Conservation (phyloP, 2,888 invertebrate species). For the Allophyes oxyacanthae region DNA sequence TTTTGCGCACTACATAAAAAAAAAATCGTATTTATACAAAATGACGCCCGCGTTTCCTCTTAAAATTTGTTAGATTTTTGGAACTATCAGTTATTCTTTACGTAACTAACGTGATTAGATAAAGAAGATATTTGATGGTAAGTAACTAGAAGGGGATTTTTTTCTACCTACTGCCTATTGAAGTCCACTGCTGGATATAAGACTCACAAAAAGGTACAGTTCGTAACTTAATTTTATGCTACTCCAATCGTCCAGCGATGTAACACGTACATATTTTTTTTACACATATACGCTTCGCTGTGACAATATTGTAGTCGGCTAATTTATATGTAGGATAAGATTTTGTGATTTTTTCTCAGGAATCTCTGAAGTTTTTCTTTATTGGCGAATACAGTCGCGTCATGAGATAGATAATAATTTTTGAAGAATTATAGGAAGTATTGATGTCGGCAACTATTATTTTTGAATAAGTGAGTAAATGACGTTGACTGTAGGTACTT, state of each 20-base stretch:
- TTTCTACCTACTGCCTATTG: not conserved
- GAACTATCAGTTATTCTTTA: slow-evolving; percentile 50
- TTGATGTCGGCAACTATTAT: slow-evolving; percentile 36
- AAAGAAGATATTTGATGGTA: slow-evolving; percentile 49
- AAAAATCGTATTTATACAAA: no score
- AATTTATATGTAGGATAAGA: slow-evolving; percentile 59
- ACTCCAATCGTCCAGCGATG: slow-evolving; percentile 17
- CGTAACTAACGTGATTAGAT: slow-evolving; percentile 38
- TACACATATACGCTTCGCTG: slow-evolving; percentile 72
- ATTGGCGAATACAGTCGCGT: slow-evolving; percentile 41
- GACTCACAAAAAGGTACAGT: not conserved
- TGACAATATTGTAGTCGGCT: slow-evolving; percentile 78
- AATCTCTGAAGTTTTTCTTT: slow-evolving; percentile 22
- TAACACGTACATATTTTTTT: slow-evolving; percentile 37
- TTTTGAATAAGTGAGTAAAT: slow-evolving; percentile 37
- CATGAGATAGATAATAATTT: slow-evolving; percentile 26
- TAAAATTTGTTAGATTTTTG: slow-evolving; percentile 2
- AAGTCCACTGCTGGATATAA: slow-evolving; percentile 18
- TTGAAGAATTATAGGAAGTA: slow-evolving; percentile 37
- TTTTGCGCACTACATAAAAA: no score
- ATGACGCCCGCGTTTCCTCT: no score
- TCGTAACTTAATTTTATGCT: slow-evolving; percentile 10
- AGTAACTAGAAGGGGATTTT: not conserved
- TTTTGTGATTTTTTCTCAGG: slow-evolving; percentile 29
- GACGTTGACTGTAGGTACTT: slow-evolving; percentile 55